Evolutionary conservation across 2,797 vertebrate species (phyloP), one percentile per base, ranked within the genome.

Genomic region (Sebastes oblongus): DNA sequence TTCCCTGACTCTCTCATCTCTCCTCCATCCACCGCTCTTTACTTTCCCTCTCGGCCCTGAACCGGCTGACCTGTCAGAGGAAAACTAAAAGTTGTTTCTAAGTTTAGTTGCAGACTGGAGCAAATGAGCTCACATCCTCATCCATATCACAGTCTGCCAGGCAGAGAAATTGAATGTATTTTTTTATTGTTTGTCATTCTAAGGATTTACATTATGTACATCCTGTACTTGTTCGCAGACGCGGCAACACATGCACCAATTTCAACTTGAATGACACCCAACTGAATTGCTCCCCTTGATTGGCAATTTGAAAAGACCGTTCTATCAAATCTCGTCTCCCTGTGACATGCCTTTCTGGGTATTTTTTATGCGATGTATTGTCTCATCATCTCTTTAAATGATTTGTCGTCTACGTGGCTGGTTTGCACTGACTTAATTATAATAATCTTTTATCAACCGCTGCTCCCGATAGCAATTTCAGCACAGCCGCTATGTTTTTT

Each of bases 281-380:
- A 29, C 60, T 66, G 79, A 88, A 90, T 88, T 75, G 75, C 80
- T 77, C 52, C 5, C 18, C 54, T 83, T 88, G 85, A 87, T 88
- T 86, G 82, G 72, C 78, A 85, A 88, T 88, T 84, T 82, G 72
- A 75, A 74, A 75, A 75, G 25, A 46, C 77, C 50, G 39, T 72
- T 81, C 54, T 30, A 68, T 66, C 66, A 81, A 83, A 74, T 46
- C 34, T n/a, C 1, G 39, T 68, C 50, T 86, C 50, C 42, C 29
- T 24, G 22, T 75, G 66, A 88, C 68, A 56, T 61, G 36, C n/a
- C 62, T 84, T 75, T 81, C 27, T 68, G 50, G 66, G 39, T 54
- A 46, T 81, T 80, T 84, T 65, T 54, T 55, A 82, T 72, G 66
- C 59, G 8, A 46, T 39, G 30, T 77, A 78, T 79, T 80, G 75